Evolutionary conservation across 2,113 vertebrate genomes (phyloP), one percentile per base, ranked within the genome.

Genomic region (Cairina moschata): DNA sequence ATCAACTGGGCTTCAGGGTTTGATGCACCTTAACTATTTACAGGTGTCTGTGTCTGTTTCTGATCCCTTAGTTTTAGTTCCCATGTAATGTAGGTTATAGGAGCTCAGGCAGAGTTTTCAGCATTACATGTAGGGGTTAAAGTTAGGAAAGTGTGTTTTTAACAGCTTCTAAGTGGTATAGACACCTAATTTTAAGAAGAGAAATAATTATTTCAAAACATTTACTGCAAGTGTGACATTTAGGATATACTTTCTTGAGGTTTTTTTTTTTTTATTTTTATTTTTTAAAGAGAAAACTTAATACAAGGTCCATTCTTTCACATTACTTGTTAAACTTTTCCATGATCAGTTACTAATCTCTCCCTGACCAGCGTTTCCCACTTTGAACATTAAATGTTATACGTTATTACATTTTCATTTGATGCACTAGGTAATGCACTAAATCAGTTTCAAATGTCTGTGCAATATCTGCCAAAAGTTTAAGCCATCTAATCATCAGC

Each of bases 61-160:
- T 50, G 13, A 44, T 28, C 16, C 3, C 1, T 31, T 83, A 62
- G 18, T 17, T 80, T 34, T 38, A 52, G 79, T 18, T 16, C 42
- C 12, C 16, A 28, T 0, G 3, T n/a, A 36, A 38, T 4, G 25
- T 3, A 8, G 31, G 1, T 32, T 17, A 20, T 7, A 23, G 48
- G 18, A 65, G 58, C 32, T 86, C n/a, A 76, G 54, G 2, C 59
- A 63, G 46, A 3, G 2, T 9, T 84, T 85, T 88, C 36, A 58
- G 15, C 3, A 11, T 25, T 36, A 4, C 14, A 15, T 0, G 0
- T 31, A 50, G 25, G 46, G 3, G 13, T 60, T 83, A 25, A 25
- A 38, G 5, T 81, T 42, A 65, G 54, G 32, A 80, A 83, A 12
- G 2, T 48, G 4, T 17, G 28, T 34, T 71, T 85, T 56, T 59